Conservation (phyloP, 2,113 vertebrate species). For the Colius striatus region DNA sequence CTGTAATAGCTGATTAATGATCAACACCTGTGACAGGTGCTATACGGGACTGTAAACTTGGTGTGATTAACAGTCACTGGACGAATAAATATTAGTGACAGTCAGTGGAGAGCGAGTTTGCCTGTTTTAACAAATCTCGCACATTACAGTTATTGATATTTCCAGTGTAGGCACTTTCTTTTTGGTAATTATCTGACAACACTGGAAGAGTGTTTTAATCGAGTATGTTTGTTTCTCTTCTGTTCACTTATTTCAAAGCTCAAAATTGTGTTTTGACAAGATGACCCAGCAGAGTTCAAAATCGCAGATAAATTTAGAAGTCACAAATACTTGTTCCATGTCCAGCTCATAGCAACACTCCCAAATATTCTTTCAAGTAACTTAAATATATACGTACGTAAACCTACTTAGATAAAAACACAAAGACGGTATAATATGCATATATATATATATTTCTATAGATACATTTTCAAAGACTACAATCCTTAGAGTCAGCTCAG, state of each 20-base stretch:
- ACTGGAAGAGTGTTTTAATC: conserved; percentile 52
- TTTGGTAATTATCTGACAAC: conserved; percentile 72
- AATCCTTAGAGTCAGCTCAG: background rate
- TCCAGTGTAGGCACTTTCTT: conserved; percentile 71
- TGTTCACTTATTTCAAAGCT: conserved; percentile 62
- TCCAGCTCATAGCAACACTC: conserved; percentile 25
- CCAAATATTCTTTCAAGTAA: background rate
- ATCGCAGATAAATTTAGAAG: conserved; percentile 16
- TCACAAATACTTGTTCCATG: conserved; percentile 21
- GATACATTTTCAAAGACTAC: background rate
- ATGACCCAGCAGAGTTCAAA: conserved; percentile 63
- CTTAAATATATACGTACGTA: background rate
- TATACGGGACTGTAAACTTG: conserved; percentile 83
- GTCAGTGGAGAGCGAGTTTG: conserved; percentile 78
- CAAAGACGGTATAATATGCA: background rate
- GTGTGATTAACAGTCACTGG: conserved; percentile 88
- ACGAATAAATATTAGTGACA: conserved; percentile 87
- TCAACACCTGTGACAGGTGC: conserved; percentile 98
- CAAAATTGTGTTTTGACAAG: conserved; percentile 71
- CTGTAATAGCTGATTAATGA: conserved; percentile 99
- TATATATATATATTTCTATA: background rate
- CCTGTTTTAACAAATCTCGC: conserved; percentile 80
- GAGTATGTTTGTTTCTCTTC: conserved; percentile 61
- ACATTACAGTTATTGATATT: conserved; percentile 83
- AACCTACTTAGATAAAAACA: background rate